Percentiles rank a stretch among this genome's conserved stretches.
These are phyloP conservation scores for Pluvianellus socialis DNA, from an alignment of 2,113 vertebrate species.

Conservation along the genomic window DNA sequence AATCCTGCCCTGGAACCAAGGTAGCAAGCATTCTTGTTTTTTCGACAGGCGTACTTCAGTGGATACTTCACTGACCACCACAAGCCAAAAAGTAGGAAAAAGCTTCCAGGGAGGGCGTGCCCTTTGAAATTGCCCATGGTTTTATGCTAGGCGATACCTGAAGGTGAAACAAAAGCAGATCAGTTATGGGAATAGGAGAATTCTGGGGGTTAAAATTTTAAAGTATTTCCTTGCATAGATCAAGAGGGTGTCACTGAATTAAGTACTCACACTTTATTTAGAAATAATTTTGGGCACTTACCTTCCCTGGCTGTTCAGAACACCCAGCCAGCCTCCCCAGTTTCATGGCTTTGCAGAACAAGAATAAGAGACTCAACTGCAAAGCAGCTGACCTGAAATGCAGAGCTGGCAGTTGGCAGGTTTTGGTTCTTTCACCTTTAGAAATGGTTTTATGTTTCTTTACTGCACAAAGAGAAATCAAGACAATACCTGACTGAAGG, in stretches of 20 bases:
- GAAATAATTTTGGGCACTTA: background rate
- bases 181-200: background rate
- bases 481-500: background rate
- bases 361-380: background rate
- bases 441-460: background rate
- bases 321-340: background rate
- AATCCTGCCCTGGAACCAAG: constrained; percentile 82
- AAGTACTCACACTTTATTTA: background rate
- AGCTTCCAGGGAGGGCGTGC: constrained; percentile 89
- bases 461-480: background rate
- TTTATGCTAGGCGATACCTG: constrained; percentile 8
- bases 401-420: background rate
- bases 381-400: background rate
- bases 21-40: constrained; percentile 83
- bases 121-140: constrained; percentile 93
- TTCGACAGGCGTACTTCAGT: constrained; percentile 83
- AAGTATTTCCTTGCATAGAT: background rate
- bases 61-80: constrained; percentile 91
- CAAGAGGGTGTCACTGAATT: background rate
- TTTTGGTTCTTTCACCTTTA: background rate
- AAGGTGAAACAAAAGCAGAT: background rate
- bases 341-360: background rate
- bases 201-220: background rate
- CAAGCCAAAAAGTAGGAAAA: constrained; percentile 87
- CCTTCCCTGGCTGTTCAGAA: background rate